Conservation (phyloP, 2,113 vertebrate genomes). For the Nerophis ophidion region DNA sequence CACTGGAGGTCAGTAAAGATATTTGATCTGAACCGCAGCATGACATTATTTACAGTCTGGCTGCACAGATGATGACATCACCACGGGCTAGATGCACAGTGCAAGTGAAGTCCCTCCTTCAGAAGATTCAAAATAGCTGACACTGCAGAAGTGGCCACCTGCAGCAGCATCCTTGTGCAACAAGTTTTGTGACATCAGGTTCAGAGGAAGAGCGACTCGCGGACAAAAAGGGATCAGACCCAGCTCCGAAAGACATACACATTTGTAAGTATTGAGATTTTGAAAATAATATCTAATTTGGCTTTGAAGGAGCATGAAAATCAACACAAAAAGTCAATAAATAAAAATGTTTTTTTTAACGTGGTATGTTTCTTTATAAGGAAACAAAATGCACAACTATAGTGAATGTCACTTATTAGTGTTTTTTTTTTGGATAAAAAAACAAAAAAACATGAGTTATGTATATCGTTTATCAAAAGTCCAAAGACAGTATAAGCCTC, state of each 20-base stretch:
- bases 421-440: no score
- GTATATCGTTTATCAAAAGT: no score
- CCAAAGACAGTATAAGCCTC: no score
- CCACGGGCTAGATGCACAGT: neutral
- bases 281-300: neutral
- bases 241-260: constrained; percentile 9
- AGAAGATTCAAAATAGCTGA: constrained; percentile 1
- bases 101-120: neutral
- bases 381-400: no score
- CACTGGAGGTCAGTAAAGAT: constrained; percentile 1
- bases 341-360: neutral
- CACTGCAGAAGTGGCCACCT: constrained; percentile 19
- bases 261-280: neutral
- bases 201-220: constrained; percentile 8
- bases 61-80: constrained; percentile 19
- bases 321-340: neutral
- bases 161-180: constrained; percentile 17
- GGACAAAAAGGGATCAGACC: neutral
- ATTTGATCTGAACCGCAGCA: neutral
- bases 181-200: constrained; percentile 12
- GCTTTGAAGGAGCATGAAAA: neutral
- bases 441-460: no score
- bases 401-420: no score
- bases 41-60: neutral
- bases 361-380: no score